Evolutionary conservation across 2,888 invertebrate genomes (phyloP).

Genomic region (Agrotis ipsilon): DNA sequence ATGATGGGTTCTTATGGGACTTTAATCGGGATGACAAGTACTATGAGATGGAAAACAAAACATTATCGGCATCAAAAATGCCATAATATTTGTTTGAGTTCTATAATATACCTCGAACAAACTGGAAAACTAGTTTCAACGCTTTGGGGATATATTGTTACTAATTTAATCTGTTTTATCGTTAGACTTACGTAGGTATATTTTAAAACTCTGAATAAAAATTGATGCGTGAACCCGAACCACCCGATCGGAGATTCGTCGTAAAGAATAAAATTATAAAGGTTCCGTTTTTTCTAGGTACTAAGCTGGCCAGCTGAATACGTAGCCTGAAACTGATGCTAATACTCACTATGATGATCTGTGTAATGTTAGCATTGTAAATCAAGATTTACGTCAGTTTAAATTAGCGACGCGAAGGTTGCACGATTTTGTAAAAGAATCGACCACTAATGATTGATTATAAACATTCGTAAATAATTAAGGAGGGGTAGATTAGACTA

Average conservation of each 20-base stretch:
- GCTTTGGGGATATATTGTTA: neutral
- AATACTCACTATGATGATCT: conserved; percentile 21
- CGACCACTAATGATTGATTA: neutral
- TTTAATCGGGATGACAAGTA: neutral
- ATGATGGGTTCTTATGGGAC: neutral
- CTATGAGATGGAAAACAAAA: neutral
- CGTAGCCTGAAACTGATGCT: conserved; percentile 5
- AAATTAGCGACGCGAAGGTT: conserved; percentile 10
- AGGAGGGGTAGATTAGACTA: conserved; percentile 18
- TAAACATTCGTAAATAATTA: conserved; percentile 26
- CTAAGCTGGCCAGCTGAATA: no score
- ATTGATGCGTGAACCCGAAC: neutral
- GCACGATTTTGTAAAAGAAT: conserved; percentile 15
- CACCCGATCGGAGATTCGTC: no score
- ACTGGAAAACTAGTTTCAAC: neutral
- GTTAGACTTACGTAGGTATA: neutral
- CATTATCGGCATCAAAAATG: neutral
- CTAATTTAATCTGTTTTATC: neutral
- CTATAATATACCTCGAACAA: neutral
- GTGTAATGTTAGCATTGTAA: conserved; percentile 12
- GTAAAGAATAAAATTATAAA: neutral
- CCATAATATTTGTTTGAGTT: neutral
- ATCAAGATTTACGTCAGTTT: conserved; percentile 28
- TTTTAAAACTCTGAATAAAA: neutral
- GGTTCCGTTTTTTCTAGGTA: neutral